These are phyloP conservation scores for Oxycera nigricornis DNA, from an alignment of 2,888 invertebrate species.

Conservation along the genomic window DNA sequence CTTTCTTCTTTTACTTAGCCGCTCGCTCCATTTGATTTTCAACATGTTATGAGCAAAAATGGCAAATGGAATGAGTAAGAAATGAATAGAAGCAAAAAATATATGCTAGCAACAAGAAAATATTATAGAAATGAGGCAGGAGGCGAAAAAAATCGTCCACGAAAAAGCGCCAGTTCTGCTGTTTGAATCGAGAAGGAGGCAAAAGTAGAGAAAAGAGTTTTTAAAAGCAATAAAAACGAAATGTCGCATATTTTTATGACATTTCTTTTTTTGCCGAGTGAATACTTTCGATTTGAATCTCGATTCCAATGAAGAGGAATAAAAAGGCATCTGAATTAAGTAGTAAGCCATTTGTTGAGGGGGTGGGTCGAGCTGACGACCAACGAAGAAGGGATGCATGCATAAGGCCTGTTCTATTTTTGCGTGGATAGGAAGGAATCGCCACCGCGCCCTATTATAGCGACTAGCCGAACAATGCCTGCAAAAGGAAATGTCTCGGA, in stretches of 20 bases:
- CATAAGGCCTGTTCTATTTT: neutral
- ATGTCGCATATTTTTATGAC: conserved; percentile 64
- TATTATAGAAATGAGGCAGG: neutral
- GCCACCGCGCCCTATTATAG: neutral
- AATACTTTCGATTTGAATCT: conserved; percentile 50
- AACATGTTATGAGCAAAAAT: conserved; percentile 12
- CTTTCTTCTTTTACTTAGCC: neutral
- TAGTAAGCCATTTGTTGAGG: conserved; percentile 24
- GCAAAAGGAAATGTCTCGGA: too few relatives aligned
- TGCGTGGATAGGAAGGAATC: too few relatives aligned
- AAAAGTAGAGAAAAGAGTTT: conserved; percentile 53
- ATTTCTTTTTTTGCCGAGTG: conserved; percentile 49
- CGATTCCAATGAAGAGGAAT: conserved; percentile 35
- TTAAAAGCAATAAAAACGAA: conserved; percentile 62
- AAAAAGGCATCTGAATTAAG: conserved; percentile 33
- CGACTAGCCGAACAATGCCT: neutral
- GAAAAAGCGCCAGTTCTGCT: conserved; percentile 18
- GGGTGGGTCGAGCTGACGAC: conserved; percentile 4
- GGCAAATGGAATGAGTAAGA: conserved; percentile 4
- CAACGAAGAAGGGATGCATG: neutral
- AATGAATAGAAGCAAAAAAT: conserved; percentile 18
- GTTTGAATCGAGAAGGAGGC: conserved; percentile 38
- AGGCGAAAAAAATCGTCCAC: neutral
- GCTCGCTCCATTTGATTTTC: conserved; percentile 21
- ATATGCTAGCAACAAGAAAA: neutral